These are phyloP conservation scores for Coregonus suidteri DNA, from an alignment of 2,797 vertebrate genomes.

Conservation along the genomic window DNA sequence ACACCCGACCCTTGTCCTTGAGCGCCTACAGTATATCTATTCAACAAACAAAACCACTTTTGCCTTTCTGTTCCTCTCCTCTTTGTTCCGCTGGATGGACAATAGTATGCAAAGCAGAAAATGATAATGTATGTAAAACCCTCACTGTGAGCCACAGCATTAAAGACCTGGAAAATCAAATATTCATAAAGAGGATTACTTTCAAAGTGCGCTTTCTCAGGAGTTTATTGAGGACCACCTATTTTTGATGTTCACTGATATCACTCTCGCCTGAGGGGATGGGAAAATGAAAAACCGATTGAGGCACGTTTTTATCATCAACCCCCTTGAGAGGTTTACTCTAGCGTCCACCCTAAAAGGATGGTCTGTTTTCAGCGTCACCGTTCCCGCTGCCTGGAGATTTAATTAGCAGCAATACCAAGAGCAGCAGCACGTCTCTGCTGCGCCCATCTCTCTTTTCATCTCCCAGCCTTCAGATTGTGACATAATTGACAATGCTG, in stretches of 20 bases:
- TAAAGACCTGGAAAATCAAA: no score
- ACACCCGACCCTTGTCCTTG: not conserved
- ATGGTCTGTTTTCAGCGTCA: not conserved
- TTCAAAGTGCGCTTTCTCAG: slow-evolving; percentile 1
- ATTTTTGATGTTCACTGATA: slow-evolving; percentile 2
- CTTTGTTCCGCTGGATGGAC: not conserved
- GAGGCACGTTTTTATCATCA: not conserved
- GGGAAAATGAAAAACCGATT: not conserved
- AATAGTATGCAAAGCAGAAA: not conserved
- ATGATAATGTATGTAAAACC: not conserved
- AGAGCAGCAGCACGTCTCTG: not conserved
- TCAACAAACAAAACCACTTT: not conserved
- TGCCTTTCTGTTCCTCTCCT: not conserved
- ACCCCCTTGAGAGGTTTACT: not conserved
- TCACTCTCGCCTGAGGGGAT: not conserved
- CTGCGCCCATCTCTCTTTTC: not conserved
- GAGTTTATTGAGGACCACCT: not conserved
- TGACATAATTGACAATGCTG: not conserved
- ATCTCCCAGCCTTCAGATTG: not conserved
- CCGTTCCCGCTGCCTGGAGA: not conserved
- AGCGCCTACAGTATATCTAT: not conserved
- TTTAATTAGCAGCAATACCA: not conserved
- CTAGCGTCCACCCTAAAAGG: not conserved
- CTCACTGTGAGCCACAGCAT: not conserved
- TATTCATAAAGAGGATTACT: not conserved